These are phyloP conservation scores for Fistularia tabacaria DNA, from an alignment of 2,797 vertebrate genomes.

Conservation along the genomic window DNA sequence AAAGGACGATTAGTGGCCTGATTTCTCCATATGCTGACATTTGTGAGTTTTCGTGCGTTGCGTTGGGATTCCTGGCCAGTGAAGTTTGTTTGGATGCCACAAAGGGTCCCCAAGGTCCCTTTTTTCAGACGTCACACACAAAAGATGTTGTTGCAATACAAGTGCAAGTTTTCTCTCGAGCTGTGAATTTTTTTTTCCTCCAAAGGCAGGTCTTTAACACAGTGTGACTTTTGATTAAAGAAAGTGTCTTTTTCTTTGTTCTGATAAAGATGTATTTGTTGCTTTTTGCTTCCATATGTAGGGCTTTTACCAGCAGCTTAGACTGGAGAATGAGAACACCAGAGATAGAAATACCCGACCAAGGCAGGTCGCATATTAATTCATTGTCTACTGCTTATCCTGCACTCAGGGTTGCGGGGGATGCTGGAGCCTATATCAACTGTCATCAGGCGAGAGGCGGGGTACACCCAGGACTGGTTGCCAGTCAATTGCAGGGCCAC, in stretches of 20 bases:
- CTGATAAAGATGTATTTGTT: no score
- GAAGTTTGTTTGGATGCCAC: slow-evolving; percentile 41
- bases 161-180: slow-evolving; percentile 45
- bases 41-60: slow-evolving; percentile 65
- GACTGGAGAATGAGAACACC: no score
- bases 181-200: slow-evolving; percentile 3
- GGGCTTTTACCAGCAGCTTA: no score
- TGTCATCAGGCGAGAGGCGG: no score
- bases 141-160: slow-evolving; percentile 47
- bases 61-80: slow-evolving; percentile 41
- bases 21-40: slow-evolving; percentile 72
- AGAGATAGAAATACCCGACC: no score
- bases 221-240: background rate
- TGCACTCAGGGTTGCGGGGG: no score
- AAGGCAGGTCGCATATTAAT: no score
- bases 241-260: background rate
- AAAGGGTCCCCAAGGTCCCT: slow-evolving; percentile 40
- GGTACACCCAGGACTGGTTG: no score
- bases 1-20: slow-evolving; percentile 76
- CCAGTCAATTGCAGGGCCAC: no score
- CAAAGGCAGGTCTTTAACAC: background rate
- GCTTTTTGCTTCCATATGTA: no score
- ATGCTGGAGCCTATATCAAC: no score
- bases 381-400: no score
- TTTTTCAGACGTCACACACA: slow-evolving; percentile 45